Evolutionary conservation across 2,113 vertebrate genomes (phyloP).

Genomic region (Anolis sagrei): DNA sequence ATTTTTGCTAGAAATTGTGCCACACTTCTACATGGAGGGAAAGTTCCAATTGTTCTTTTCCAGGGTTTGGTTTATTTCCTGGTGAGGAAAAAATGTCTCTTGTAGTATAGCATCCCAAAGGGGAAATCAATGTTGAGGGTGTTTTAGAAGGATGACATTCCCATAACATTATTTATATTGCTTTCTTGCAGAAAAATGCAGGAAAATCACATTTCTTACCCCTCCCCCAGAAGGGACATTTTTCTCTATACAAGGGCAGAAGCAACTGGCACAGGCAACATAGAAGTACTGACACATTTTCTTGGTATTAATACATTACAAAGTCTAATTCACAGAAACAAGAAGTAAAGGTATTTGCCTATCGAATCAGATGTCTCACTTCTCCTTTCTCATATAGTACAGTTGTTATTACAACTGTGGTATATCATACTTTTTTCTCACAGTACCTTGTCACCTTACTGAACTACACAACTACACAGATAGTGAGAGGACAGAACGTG

Average conservation of each 20-base stretch:
- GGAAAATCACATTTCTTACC: neutral
- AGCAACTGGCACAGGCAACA: neutral
- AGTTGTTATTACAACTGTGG: neutral
- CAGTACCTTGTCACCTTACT: neutral
- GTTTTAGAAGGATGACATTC: neutral
- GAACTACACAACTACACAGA: neutral
- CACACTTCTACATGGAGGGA: too few species aligned
- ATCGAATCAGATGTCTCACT: neutral
- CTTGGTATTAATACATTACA: neutral
- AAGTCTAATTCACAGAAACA: conserved; percentile 2
- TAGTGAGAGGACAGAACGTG: neutral
- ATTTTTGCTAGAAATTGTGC: too few species aligned
- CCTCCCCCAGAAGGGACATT: neutral
- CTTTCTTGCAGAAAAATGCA: too few species aligned
- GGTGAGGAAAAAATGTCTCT: too few species aligned
- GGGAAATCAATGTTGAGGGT: too few species aligned
- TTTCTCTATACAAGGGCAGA: neutral
- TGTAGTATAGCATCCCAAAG: too few species aligned
- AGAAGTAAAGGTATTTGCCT: conserved; percentile 9
- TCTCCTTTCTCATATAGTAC: conserved; percentile 8
- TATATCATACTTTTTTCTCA: too few species aligned
- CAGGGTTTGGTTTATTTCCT: too few species aligned
- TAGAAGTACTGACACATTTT: neutral
- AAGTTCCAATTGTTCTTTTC: too few species aligned
- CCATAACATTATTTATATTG: neutral